Percentiles rank a stretch among this genome's conserved stretches.
Evolutionary conservation across 1,140 invertebrate species (phyloP).

Genomic region (Heliconius congener): DNA sequence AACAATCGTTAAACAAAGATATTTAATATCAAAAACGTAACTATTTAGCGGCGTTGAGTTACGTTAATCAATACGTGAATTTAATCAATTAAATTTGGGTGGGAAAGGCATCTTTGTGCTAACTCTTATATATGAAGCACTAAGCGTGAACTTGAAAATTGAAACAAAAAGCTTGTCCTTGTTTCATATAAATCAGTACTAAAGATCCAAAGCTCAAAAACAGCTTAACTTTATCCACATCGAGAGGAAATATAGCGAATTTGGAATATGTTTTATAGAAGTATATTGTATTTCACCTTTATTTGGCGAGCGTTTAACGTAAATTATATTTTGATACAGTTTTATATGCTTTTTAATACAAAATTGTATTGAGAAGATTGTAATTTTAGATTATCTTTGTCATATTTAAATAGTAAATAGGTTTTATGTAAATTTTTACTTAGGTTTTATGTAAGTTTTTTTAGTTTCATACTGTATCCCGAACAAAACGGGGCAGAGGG

Average conservation of each 20-base stretch:
- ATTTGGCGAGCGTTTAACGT: neutral
- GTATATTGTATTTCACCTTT: neutral
- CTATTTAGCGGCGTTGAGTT: too few species aligned
- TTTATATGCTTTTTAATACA: neutral
- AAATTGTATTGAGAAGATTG: neutral
- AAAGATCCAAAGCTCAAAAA: neutral
- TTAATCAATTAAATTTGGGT: too few species aligned
- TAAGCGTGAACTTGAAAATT: too few species aligned
- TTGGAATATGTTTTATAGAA: neutral
- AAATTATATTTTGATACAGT: neutral
- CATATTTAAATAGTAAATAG: neutral
- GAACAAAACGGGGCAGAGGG: too few species aligned
- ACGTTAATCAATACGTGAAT: too few species aligned
- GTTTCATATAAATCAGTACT: neutral
- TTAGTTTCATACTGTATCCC: too few species aligned
- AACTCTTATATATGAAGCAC: too few species aligned
- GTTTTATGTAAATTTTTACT: neutral
- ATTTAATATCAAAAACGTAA: too few species aligned
- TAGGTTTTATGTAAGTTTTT: too few species aligned
- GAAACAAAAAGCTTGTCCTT: neutral
- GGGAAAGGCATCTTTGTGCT: too few species aligned
- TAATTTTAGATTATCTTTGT: conserved; percentile 6
- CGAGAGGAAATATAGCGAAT: neutral
- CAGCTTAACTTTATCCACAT: neutral
- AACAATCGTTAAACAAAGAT: too few species aligned